These are phyloP conservation scores for Caenorhabditis macrosperma DNA, from an alignment of 2,888 invertebrate species.

Conservation along the genomic window DNA sequence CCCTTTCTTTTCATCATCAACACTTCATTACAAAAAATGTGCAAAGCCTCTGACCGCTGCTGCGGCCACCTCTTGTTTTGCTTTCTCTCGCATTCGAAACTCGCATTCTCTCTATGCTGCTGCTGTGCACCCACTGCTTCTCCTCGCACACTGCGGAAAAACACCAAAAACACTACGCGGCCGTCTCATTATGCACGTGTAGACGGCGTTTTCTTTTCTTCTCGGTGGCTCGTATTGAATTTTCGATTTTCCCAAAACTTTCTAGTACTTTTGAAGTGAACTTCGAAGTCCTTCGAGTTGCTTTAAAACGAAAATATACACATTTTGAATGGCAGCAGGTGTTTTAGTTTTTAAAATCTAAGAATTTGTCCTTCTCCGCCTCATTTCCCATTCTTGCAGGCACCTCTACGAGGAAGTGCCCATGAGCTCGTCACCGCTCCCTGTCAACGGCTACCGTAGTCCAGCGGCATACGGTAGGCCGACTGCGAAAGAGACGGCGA, in stretches of 20 bases:
- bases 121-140: too few species aligned
- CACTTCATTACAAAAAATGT: too few species aligned
- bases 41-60: too few species aligned
- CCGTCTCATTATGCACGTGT: too few species aligned
- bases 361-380: too few species aligned
- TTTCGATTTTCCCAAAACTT: not conserved
- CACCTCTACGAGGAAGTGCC: constrained; percentile 61
- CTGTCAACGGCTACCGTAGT: constrained; percentile 16
- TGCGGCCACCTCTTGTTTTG: too few species aligned
- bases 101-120: too few species aligned
- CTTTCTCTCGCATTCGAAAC: too few species aligned
- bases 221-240: not conserved
- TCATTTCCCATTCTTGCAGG: constrained; percentile 27
- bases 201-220: not conserved
- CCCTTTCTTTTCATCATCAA: constrained; percentile 1
- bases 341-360: not conserved
- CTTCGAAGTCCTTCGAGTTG: not conserved
- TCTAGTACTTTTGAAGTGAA: not conserved
- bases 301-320: too few species aligned
- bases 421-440: not conserved
- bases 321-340: too few species aligned
- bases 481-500: constrained; percentile 48
- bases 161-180: too few species aligned
- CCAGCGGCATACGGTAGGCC: constrained; percentile 9
- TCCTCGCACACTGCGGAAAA: too few species aligned